Percentiles rank a stretch among this genome's conserved stretches.
Conservation (phyloP, 2,888 invertebrate genomes). For the Caenorhabditis angaria region DNA sequence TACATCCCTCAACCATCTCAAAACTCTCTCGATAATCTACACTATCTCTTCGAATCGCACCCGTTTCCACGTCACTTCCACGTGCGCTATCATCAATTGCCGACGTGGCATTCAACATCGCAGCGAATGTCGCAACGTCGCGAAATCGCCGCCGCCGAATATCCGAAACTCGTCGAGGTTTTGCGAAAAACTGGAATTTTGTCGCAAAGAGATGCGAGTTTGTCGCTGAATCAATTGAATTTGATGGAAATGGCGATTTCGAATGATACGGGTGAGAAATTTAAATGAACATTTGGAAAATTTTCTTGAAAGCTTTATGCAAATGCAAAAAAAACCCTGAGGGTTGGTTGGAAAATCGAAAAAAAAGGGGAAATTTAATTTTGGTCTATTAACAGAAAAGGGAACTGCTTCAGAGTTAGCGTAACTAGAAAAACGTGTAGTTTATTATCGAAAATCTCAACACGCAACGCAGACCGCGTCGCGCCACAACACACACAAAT, state of each 20-base stretch:
- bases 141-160: neutral
- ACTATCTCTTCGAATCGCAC: conserved; percentile 2
- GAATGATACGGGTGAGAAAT: neutral
- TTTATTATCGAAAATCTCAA: too few relatives aligned
- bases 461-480: too few relatives aligned
- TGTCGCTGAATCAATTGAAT: neutral
- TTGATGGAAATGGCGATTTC: neutral
- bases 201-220: too few relatives aligned
- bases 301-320: too few relatives aligned
- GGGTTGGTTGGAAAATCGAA: too few relatives aligned
- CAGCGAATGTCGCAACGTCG: neutral
- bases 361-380: too few relatives aligned
- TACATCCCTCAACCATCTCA: neutral
- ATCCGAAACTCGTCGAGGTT: neutral
- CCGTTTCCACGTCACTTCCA: neutral
- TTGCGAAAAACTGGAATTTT: neutral
- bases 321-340: too few relatives aligned
- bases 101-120: neutral
- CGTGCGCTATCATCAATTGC: neutral
- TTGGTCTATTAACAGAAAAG: too few relatives aligned
- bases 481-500: too few relatives aligned
- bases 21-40: neutral
- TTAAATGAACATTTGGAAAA: too few relatives aligned
- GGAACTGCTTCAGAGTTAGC: too few relatives aligned
- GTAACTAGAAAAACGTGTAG: too few relatives aligned